A percentile compares a stretch with the other conserved stretches of the same genome.
Evolutionary conservation across 2,888 invertebrate species (phyloP).

Genomic region (Himalopsyche japonica): DNA sequence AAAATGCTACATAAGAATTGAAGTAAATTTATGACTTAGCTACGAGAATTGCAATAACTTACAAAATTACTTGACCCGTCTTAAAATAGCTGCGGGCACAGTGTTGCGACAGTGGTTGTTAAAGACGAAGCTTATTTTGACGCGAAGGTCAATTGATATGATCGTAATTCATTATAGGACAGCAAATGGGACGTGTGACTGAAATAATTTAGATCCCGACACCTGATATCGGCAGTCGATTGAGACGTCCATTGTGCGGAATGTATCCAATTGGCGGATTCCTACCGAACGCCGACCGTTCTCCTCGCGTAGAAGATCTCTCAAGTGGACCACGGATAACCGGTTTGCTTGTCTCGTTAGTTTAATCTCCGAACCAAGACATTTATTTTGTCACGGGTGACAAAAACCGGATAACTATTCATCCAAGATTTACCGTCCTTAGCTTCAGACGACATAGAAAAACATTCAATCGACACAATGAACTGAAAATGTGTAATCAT

Average conservation of each 20-base stretch:
- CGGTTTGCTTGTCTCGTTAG: neutral
- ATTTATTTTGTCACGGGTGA: neutral
- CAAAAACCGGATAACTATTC: neutral
- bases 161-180: neutral
- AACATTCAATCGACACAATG: neutral
- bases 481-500: too few species aligned
- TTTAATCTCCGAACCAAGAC: neutral
- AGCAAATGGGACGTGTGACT: neutral
- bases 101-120: neutral
- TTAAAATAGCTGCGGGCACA: neutral
- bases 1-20: neutral
- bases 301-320: neutral
- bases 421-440: neutral
- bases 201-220: neutral
- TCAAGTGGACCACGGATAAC: neutral
- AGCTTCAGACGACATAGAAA: neutral
- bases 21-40: neutral
- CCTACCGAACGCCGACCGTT: neutral
- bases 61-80: neutral
- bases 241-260: neutral
- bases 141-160: slow-evolving; percentile 26
- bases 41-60: neutral
- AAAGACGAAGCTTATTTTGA: neutral
- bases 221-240: neutral
- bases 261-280: neutral